A percentile compares a stretch with the other conserved stretches of the same genome.
Evolutionary conservation across 2,888 invertebrate species (phyloP).

Genomic region (Pelosia muscerda): DNA sequence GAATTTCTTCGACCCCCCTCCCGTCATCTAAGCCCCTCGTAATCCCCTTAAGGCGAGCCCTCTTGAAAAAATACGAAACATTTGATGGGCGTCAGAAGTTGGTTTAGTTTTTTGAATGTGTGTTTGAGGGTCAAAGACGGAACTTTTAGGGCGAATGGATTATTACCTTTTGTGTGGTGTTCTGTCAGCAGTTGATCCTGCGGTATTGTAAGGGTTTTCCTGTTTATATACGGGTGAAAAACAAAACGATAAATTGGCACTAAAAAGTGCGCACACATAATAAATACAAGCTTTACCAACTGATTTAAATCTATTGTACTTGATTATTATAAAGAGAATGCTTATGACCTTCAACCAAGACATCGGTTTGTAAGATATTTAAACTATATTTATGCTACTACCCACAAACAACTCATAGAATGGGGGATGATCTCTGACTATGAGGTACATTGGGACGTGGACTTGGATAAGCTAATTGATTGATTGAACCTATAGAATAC

Average conservation of each 20-base stretch:
- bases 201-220: slow-evolving; percentile 6
- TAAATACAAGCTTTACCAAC: neutral
- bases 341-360: neutral
- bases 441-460: no score
- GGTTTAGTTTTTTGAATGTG: slow-evolving; percentile 19
- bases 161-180: slow-evolving; percentile 14
- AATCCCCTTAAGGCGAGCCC: slow-evolving; percentile 73
- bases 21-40: slow-evolving; percentile 40
- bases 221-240: neutral
- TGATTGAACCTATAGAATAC: neutral
- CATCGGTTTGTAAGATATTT: neutral
- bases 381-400: neutral
- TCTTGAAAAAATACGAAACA: slow-evolving; percentile 34
- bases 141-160: slow-evolving; percentile 14
- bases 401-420: neutral
- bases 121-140: slow-evolving; percentile 17
- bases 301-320: neutral
- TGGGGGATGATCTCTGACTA: neutral
- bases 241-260: no score
- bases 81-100: slow-evolving; percentile 24
- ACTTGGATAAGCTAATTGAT: no score
- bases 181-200: slow-evolving; percentile 9
- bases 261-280: neutral
- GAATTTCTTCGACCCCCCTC: slow-evolving; percentile 61
- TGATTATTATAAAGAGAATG: neutral